phyloP scores from a whole-genome alignment of 1,140 invertebrate species.

The Kradibia gibbosae region DNA sequence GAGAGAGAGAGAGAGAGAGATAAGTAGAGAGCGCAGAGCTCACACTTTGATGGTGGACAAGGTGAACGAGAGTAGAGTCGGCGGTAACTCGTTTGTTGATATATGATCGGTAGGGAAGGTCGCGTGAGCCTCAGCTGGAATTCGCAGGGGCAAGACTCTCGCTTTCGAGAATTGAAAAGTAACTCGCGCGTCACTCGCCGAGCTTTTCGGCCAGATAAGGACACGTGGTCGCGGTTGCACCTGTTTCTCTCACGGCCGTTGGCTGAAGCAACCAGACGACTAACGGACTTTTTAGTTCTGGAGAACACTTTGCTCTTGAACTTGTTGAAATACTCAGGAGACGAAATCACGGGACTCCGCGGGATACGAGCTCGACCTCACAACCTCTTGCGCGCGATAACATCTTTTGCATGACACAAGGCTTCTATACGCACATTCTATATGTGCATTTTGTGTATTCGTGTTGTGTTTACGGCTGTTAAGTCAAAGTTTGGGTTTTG shows the following conservation, averaged over 20 bases:
- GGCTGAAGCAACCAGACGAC: too few relatives aligned
- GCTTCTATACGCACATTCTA: too few relatives aligned
- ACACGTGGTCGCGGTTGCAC: conserved; percentile 18
- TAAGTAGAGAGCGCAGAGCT: too few relatives aligned
- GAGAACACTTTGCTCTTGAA: neutral
- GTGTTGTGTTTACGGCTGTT: too few relatives aligned
- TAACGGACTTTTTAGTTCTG: neutral
- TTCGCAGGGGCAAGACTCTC: neutral
- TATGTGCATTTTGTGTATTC: too few relatives aligned
- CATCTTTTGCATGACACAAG: too few relatives aligned
- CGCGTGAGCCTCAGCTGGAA: neutral
- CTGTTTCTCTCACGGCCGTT: neutral
- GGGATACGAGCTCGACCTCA: too few relatives aligned
- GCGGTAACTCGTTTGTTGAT: neutral
- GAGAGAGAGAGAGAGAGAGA: too few relatives aligned
- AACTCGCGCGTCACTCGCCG: neutral
- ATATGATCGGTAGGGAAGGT: conserved; percentile 1
- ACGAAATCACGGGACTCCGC: too few relatives aligned
- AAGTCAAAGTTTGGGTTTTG: neutral
- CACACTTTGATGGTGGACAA: too few relatives aligned
- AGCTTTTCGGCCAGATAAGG: neutral
- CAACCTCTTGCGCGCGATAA: too few relatives aligned
- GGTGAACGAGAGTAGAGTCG: too few relatives aligned
- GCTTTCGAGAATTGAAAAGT: neutral
- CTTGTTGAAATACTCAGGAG: neutral